Base-by-base conservation (phyloP, 2,113 vertebrate species). In the Crocuta crocuta region DNA sequence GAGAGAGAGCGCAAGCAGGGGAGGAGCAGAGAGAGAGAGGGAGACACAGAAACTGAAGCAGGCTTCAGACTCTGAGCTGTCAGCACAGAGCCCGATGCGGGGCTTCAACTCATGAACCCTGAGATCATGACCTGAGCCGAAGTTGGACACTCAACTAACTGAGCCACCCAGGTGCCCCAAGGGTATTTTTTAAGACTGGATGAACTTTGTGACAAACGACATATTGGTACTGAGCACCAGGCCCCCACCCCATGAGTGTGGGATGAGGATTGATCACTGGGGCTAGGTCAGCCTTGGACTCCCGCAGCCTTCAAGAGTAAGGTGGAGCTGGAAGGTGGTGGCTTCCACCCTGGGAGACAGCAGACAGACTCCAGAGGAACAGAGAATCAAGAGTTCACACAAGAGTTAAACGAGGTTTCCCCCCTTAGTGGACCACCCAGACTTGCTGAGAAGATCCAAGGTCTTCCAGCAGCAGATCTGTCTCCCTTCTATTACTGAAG, bases 381-480 rank as follows among this genome's bases (percentile, higher is more conserved):
- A 39, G 17, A 0, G 31, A 85, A 23, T 13, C 0, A 0, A 28
- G 45, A 28, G 35, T n/a, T 74, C 66, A 6, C 11, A 0, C 2
- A 1, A 66, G 45, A 10, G 19, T 70, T 66, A 28, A 50, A 28
- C 0, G 31, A 45, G 24, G 21, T 16, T 12, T 12, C 33, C 43
- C 39, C 63, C 68, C 39, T 15, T 50, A 5, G 50, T 0, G 45
- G 97, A 87, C 93, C 96, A 96, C 93, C 93, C 89, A 71, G 85
- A 31, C 66, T 92, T 91, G 11, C 2, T 1, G 19, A 33, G 31
- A 43, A 61, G 70, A n/a, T 5, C 13, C 85, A 43, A 45, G 58
- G 73, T 66, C 92, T 73, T 45, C 2, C 2, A 39, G 63, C 50
- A 91, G 45, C 53, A 78, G 50, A 48, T 39, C 73, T 19, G 9